Evolutionary conservation across 2,888 invertebrate species (phyloP).

Genomic region (Isotomurus palustris): DNA sequence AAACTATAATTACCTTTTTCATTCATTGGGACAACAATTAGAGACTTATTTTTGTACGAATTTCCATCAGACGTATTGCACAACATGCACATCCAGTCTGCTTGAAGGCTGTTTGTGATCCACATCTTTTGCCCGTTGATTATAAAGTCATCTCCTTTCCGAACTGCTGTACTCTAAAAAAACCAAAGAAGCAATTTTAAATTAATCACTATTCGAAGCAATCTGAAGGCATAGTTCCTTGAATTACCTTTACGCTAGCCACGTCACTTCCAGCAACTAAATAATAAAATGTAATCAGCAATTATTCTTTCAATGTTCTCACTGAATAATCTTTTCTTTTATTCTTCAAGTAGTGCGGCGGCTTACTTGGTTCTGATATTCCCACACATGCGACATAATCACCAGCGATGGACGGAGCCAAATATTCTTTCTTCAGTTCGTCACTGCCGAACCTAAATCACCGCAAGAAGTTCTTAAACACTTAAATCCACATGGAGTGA

Average conservation of each 20-base stretch:
- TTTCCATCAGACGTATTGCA: conserved; percentile 53
- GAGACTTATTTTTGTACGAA: conserved; percentile 54
- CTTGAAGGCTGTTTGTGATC: conserved; percentile 57
- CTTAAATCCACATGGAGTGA: neutral
- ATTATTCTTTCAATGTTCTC: too few species aligned
- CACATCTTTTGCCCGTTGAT: conserved; percentile 59
- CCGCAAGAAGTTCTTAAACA: neutral
- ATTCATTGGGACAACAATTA: conserved; percentile 55
- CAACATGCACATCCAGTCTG: conserved; percentile 58
- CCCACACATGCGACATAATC: conserved; percentile 55
- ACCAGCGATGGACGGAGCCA: conserved; percentile 53
- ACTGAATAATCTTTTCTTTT: too few species aligned
- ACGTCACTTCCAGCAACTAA: conserved; percentile 55
- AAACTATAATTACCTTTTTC: conserved; percentile 48
- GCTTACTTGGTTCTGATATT: conserved; percentile 50
- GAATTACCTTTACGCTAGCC: conserved; percentile 49
- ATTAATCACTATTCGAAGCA: conserved; percentile 3
- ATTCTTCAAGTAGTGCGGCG: too few species aligned
- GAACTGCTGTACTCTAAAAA: conserved; percentile 41
- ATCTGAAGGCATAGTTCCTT: too few species aligned
- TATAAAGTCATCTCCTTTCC: conserved; percentile 51
- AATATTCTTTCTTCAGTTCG: conserved; percentile 52
- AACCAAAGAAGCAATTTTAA: conserved; percentile 1
- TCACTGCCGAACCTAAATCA: conserved; percentile 51
- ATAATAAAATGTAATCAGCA: neutral